phyloP scores from a whole-genome alignment of 2,113 vertebrate species.

The Reinhardtius hippoglossoides region DNA sequence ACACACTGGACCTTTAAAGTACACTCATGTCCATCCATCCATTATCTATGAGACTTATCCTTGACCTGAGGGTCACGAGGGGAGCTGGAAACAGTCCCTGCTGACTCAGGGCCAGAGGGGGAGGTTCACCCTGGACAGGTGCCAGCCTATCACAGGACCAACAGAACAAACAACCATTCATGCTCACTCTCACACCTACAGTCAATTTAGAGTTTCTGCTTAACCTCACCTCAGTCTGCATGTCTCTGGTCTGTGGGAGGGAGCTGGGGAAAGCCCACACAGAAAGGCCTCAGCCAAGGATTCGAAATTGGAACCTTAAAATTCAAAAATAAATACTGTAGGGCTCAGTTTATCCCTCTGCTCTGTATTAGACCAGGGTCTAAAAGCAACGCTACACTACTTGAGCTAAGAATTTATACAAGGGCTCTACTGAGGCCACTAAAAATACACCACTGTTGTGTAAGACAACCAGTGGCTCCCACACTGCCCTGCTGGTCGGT shows the following conservation, averaged over 20 bases:
- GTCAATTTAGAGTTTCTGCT: neutral
- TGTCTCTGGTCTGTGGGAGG: no score
- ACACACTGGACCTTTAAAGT: no score
- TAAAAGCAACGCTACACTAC: slow-evolving; percentile 10
- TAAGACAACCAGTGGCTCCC: neutral
- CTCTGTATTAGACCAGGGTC: neutral
- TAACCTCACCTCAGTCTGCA: no score
- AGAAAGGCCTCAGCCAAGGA: neutral
- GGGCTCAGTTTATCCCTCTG: neutral
- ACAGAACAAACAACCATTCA: neutral
- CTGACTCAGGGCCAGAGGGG: neutral
- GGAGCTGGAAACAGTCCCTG: no score
- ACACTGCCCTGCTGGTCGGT: neutral
- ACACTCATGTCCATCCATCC: no score
- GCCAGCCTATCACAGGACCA: neutral
- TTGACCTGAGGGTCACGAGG: no score
- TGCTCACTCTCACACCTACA: neutral
- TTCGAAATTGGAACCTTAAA: neutral
- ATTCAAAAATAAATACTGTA: neutral
- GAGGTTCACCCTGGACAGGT: neutral
- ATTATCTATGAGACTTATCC: no score
- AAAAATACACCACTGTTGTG: slow-evolving; percentile 31
- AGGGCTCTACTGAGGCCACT: slow-evolving; percentile 11
- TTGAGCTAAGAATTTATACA: slow-evolving; percentile 3
- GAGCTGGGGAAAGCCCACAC: neutral